phyloP scores from a whole-genome alignment of 2,888 invertebrate genomes.

The Nomada hirtipes region DNA sequence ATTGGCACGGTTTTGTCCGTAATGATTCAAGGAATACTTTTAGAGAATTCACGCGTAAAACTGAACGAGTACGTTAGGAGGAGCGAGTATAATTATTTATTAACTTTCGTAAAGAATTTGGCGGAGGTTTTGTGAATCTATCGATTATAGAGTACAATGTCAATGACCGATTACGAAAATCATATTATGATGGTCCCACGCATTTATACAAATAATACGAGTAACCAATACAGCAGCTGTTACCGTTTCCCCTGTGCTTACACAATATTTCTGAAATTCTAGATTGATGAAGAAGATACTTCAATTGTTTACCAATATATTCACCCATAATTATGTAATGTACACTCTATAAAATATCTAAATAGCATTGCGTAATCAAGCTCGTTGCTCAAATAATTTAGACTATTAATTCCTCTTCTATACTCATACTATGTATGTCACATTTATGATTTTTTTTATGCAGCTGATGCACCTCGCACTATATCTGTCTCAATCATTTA shows the following conservation, averaged over 20 bases:
- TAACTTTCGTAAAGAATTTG: background rate
- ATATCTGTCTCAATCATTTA: background rate
- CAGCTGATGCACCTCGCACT: background rate
- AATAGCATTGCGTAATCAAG: no score
- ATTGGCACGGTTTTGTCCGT: background rate
- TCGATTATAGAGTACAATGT: constrained; percentile 32
- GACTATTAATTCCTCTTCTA: background rate
- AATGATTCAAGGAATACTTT: background rate
- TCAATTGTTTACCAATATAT: background rate
- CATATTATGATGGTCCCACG: background rate
- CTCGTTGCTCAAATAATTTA: no score
- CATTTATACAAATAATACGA: background rate
- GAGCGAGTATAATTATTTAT: background rate
- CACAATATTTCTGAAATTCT: background rate
- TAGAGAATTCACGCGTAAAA: background rate
- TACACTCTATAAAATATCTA: no score
- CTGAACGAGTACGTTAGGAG: background rate
- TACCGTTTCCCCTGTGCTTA: background rate
- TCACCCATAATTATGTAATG: background rate
- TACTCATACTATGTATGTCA: background rate
- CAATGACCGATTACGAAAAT: constrained; percentile 56
- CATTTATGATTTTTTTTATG: background rate
- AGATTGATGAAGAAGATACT: no score
- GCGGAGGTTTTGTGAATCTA: constrained; percentile 14
- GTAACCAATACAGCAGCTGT: background rate